Evolutionary conservation across 2,113 vertebrate genomes (phyloP), one percentile per base, ranked within the genome.

Genomic region (Rana temporaria): DNA sequence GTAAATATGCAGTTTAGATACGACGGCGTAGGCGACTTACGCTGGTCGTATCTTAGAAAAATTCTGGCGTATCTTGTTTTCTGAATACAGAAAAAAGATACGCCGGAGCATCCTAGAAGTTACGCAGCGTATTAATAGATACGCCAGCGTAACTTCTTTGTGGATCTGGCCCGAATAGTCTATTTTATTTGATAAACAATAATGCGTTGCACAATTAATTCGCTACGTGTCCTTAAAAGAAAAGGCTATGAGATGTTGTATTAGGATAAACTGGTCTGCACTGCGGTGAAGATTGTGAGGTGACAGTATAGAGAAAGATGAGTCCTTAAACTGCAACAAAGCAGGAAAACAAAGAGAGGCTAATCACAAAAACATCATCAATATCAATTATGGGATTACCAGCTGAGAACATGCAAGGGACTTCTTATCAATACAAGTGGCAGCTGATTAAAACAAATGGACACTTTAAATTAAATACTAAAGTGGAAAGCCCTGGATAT

Each of bases 341-440:
- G 32, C 72, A 60, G n/a, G n/a, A 59, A 55, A 14, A 56, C 26
- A 19, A 9, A 2, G 18, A 75, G 26, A 57, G 19, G 14, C 32
- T 62, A 42, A 42, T 62, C 20, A 63, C 60, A 24, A 24, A 63
- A 63, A 63, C 60, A 63, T 63, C 72, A 75, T 75, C 72, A 75
- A 75, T 75, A 75, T 75, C 56, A 75, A 60, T 75, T 62, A 60
- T 75, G 59, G 55, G 32, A 75, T 75, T 62, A 75, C 55, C 56
- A 57, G 56, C 30, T 62, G 56, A 34, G 56, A 62, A 75, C 56
- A 60, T 62, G 72, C 72, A 75, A 38, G 32, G 71, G 32, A 38
- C 30, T 22, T 24, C 72, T 62, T 75, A 75, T 75, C 72, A 75
- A 60, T 75, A 75, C 56, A 22, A n/a, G 30, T 42, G 72, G 38